Percentiles rank a stretch among this genome's conserved stretches.
Conservation (phyloP, 1,140 invertebrate species). For the Thaumatotibia leucotreta region DNA sequence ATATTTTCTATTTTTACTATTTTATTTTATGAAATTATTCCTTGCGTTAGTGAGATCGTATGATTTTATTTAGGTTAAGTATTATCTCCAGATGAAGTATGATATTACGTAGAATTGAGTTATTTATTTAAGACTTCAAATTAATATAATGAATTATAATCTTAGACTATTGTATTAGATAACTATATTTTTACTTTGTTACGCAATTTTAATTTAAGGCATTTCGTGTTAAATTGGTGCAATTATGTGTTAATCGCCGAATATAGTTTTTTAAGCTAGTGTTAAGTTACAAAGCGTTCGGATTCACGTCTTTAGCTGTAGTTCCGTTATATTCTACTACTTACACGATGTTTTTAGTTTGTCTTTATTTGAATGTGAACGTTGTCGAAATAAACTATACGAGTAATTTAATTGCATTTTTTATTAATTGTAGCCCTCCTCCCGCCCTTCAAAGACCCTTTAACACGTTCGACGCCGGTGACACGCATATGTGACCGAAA, state of each 20-base stretch:
- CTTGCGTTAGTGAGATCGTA: constrained; percentile 39
- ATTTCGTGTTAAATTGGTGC: constrained; percentile 61
- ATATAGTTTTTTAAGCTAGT: constrained; percentile 36
- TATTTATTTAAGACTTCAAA: constrained; percentile 55
- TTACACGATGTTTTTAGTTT: constrained; percentile 28
- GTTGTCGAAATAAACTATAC: constrained; percentile 60
- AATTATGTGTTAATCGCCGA: constrained; percentile 48
- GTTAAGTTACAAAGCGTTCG: constrained; percentile 25
- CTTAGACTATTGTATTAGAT: constrained; percentile 34
- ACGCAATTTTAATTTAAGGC: constrained; percentile 40
- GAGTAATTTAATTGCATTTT: constrained; percentile 33
- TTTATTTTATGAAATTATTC: constrained; percentile 50
- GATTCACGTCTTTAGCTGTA: constrained; percentile 31
- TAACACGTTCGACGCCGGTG: too few relatives aligned
- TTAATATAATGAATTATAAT: constrained; percentile 54
- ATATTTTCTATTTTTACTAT: constrained; percentile 13
- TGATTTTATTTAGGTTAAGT: constrained; percentile 34
- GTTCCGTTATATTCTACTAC: constrained; percentile 27
- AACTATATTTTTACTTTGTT: constrained; percentile 30
- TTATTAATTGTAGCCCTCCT: background rate
- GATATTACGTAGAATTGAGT: constrained; percentile 33
- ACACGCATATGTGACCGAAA: too few relatives aligned
- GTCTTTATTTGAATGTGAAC: constrained; percentile 44
- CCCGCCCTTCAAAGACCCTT: too few relatives aligned
- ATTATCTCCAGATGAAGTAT: constrained; percentile 23